Evolutionary conservation across 2,888 invertebrate genomes (phyloP).

Genomic region (Lutraria lutraria): DNA sequence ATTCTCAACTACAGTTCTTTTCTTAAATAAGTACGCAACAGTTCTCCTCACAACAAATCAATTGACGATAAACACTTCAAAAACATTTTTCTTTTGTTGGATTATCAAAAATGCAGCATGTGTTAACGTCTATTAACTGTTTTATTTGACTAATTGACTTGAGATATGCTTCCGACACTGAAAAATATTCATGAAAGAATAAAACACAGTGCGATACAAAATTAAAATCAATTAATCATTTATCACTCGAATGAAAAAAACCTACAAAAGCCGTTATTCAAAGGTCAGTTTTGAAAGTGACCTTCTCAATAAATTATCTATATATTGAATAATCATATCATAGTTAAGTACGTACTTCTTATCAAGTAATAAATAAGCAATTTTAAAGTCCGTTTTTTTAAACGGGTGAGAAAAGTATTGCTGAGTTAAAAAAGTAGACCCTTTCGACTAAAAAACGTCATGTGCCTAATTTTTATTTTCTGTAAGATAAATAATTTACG

Average conservation of each 20-base stretch:
- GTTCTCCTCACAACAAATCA: constrained; percentile 4
- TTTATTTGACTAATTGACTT: constrained; percentile 11
- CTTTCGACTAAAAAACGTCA: too few relatives aligned
- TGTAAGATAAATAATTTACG: too few relatives aligned
- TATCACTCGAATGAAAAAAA: background rate
- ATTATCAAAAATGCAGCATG: background rate
- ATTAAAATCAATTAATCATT: background rate
- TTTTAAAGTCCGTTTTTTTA: too few relatives aligned
- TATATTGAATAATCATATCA: background rate
- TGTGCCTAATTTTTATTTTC: too few relatives aligned
- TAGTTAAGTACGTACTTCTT: too few relatives aligned
- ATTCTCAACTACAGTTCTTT: too few relatives aligned
- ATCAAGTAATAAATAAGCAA: too few relatives aligned
- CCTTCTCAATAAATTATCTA: background rate
- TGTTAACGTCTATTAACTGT: background rate
- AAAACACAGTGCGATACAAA: background rate
- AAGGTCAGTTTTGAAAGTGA: background rate
- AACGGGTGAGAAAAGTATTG: too few relatives aligned
- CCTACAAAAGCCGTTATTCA: background rate
- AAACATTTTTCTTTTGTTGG: background rate
- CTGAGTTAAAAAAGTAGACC: too few relatives aligned
- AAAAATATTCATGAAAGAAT: background rate
- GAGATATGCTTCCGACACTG: background rate
- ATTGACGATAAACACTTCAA: background rate
- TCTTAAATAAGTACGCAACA: background rate